These are phyloP conservation scores for Tetraodon nigroviridis DNA, from an alignment of 2,113 vertebrate genomes.

Conservation along the genomic window DNA sequence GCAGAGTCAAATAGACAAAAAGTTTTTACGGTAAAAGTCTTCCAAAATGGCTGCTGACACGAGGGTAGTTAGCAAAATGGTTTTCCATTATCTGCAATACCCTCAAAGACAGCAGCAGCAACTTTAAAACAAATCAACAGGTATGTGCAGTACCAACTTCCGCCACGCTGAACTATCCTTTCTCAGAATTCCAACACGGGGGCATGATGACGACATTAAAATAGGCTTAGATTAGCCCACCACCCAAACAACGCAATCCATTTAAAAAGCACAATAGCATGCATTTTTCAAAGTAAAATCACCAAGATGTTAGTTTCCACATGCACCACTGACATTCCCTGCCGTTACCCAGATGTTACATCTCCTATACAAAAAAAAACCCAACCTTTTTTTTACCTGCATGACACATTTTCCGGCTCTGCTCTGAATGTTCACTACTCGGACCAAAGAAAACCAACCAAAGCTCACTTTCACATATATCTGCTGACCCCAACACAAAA, in stretches of 20 bases:
- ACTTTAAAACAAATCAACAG: slow-evolving; percentile 52
- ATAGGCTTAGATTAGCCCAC: slow-evolving; percentile 33
- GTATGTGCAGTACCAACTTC: slow-evolving; percentile 66
- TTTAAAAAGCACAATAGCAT: slow-evolving; percentile 48
- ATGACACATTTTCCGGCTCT: slow-evolving; percentile 21
- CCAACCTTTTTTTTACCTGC: no score
- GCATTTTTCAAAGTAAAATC: slow-evolving; percentile 47
- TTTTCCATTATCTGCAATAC: slow-evolving; percentile 35
- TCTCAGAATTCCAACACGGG: slow-evolving; percentile 37
- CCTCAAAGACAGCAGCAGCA: slow-evolving; percentile 44
- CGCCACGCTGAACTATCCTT: slow-evolving; percentile 51
- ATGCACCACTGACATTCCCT: slow-evolving; percentile 43
- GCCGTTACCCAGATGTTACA: slow-evolving; percentile 28
- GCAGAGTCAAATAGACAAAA: slow-evolving; percentile 19
- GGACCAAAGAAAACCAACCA: slow-evolving; percentile 37
- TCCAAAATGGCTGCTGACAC: slow-evolving; percentile 16
- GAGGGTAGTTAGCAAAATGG: slow-evolving; percentile 31
- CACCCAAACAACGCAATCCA: slow-evolving; percentile 39
- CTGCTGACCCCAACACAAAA: slow-evolving; percentile 38
- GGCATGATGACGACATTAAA: slow-evolving; percentile 27
- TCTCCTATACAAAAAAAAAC: slow-evolving; percentile 9
- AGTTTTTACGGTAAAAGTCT: neutral
- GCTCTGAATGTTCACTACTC: slow-evolving; percentile 2
- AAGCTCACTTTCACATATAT: slow-evolving; percentile 26
- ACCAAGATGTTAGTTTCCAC: slow-evolving; percentile 41